Percentiles rank a stretch among this genome's conserved stretches.
Evolutionary conservation across 2,888 invertebrate species (phyloP).

Genomic region (Acanthoscelides obtectus): DNA sequence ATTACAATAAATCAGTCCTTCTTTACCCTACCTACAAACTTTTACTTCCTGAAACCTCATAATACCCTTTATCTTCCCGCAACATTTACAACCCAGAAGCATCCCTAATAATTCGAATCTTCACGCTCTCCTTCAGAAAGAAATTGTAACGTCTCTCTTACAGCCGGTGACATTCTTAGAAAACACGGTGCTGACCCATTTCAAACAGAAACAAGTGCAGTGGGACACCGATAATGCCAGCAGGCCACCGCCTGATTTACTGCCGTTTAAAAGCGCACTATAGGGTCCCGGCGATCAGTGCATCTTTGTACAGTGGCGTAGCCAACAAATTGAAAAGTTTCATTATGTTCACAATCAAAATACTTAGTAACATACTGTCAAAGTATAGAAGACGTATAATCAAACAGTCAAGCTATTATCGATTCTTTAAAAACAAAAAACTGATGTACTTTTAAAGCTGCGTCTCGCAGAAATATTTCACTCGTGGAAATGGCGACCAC

Average conservation of each 20-base stretch:
- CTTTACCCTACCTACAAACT: neutral
- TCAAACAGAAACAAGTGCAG: neutral
- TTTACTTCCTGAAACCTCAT: neutral
- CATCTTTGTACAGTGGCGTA: neutral
- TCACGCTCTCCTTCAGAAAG: neutral
- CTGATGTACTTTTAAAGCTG: no score
- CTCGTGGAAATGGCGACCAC: no score
- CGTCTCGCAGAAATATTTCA: no score
- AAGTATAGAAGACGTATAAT: no score
- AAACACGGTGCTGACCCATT: neutral
- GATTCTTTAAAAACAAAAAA: no score
- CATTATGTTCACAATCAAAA: no score
- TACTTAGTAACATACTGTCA: no score
- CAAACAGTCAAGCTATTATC: no score
- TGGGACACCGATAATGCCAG: neutral
- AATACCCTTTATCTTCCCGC: neutral
- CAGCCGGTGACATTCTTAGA: neutral
- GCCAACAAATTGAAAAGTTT: no score
- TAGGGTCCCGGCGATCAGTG: neutral
- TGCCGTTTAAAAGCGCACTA: neutral
- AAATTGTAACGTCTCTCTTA: neutral
- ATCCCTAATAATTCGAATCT: neutral
- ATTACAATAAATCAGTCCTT: neutral
- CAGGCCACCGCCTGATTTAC: neutral
- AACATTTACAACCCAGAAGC: neutral